Percentiles rank a stretch among this genome's conserved stretches.
Evolutionary conservation across 2,888 invertebrate species (phyloP).

Genomic region (Aphidoletes aphidimyza): DNA sequence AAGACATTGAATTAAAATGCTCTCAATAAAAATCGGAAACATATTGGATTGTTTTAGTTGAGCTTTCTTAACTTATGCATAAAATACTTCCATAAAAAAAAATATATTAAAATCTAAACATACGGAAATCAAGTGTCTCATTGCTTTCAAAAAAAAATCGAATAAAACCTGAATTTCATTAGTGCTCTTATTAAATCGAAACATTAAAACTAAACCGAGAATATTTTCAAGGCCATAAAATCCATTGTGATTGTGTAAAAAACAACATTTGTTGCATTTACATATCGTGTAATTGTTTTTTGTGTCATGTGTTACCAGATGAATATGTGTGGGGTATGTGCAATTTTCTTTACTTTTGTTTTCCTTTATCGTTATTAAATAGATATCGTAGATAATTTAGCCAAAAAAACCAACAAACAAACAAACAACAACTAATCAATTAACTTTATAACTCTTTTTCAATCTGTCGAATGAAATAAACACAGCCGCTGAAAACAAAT

Average conservation of each 20-base stretch:
- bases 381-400: slow-evolving; percentile 24
- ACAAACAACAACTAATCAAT: slow-evolving; percentile 32
- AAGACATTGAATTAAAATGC: no score
- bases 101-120: no score
- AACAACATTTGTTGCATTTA: not conserved
- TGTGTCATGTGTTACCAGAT: slow-evolving; percentile 33
- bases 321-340: slow-evolving; percentile 43
- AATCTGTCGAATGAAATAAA: slow-evolving; percentile 44
- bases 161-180: not conserved
- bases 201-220: not conserved
- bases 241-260: not conserved
- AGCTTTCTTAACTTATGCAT: no score
- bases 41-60: no score
- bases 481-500: not conserved
- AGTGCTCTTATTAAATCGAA: not conserved
- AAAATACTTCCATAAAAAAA: no score
- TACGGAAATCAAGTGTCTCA: not conserved
- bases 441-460: slow-evolving; percentile 4
- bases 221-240: not conserved
- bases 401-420: no score
- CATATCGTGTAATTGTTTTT: not conserved
- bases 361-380: not conserved
- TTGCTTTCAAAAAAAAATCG: not conserved
- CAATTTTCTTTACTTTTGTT: slow-evolving; percentile 44
- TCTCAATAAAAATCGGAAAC: no score